Evolutionary conservation across 2,888 invertebrate species (phyloP).

Genomic region (Scaeva pyrastri): DNA sequence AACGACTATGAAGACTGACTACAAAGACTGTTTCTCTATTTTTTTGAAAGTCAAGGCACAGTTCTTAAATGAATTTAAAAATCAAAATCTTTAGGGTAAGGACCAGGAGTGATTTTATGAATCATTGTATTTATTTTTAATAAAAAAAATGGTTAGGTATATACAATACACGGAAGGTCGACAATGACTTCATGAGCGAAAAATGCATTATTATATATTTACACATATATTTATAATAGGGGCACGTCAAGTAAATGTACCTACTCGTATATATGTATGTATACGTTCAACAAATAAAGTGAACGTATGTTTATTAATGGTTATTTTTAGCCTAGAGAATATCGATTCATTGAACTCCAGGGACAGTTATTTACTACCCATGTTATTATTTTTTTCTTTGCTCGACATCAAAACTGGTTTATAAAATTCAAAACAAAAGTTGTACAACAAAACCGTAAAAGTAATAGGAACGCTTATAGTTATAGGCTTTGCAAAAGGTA

Average conservation of each 20-base stretch:
- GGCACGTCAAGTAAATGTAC: constrained; percentile 46
- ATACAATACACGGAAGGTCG: constrained; percentile 26
- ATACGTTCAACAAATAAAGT: neutral
- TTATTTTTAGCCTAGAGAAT: constrained; percentile 27
- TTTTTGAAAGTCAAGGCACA: constrained; percentile 66
- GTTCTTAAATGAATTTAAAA: constrained; percentile 23
- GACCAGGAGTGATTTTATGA: constrained; percentile 1
- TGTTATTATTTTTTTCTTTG: constrained; percentile 17
- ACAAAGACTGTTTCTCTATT: constrained; percentile 38
- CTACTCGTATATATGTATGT: no score
- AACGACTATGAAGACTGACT: no score
- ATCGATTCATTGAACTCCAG: constrained; percentile 47
- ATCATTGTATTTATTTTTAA: constrained; percentile 46
- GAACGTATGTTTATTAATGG: neutral
- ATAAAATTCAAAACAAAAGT: neutral
- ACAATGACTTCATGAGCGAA: constrained; percentile 33
- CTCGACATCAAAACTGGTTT: constrained; percentile 30
- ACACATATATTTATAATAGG: constrained; percentile 43
- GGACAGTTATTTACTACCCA: constrained; percentile 34
- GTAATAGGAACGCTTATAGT: neutral
- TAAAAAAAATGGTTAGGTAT: neutral
- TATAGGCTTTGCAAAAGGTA: neutral
- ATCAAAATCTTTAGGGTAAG: neutral
- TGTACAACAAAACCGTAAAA: neutral
- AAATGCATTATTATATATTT: constrained; percentile 24